Evolutionary conservation across 2,797 vertebrate genomes (phyloP).

Genomic region (Karalla daura): DNA sequence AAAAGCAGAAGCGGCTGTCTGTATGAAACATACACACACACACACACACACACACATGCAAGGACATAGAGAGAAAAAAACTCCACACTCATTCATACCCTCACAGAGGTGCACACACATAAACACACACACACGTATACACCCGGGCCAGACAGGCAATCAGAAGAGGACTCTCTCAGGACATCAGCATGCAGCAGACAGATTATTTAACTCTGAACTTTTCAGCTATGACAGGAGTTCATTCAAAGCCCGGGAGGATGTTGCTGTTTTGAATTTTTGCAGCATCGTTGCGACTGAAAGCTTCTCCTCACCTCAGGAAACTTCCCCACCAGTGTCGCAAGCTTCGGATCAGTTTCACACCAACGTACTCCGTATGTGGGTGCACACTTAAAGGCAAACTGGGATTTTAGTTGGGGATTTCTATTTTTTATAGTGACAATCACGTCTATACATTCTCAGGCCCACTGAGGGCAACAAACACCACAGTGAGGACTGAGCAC

Average conservation of each 20-base stretch:
- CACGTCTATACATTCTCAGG: background rate
- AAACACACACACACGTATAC: background rate
- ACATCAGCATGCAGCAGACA: background rate
- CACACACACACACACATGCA: background rate
- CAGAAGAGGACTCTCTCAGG: background rate
- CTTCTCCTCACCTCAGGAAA: constrained; percentile 1
- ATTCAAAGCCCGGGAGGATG: constrained; percentile 19
- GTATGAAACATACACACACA: constrained; percentile 22
- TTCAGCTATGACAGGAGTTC: background rate
- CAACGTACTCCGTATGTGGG: background rate
- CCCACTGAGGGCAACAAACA: no score
- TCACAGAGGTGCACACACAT: background rate
- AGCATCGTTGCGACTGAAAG: constrained; percentile 6
- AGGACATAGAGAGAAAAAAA: no score
- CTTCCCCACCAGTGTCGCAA: background rate
- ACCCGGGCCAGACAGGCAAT: background rate
- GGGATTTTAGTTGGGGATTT: background rate
- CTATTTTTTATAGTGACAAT: background rate
- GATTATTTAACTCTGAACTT: constrained; percentile 18
- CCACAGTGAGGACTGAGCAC: no score
- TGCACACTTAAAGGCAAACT: background rate
- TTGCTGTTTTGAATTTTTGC: background rate
- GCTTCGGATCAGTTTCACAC: background rate
- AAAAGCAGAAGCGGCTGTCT: constrained; percentile 52
- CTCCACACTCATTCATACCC: background rate